A percentile compares a stretch with the other conserved stretches of the same genome.
phyloP scores from a whole-genome alignment of 37 sponge, comb jelly and placozoan species.

The Aphrocallistes beatrix region DNA sequence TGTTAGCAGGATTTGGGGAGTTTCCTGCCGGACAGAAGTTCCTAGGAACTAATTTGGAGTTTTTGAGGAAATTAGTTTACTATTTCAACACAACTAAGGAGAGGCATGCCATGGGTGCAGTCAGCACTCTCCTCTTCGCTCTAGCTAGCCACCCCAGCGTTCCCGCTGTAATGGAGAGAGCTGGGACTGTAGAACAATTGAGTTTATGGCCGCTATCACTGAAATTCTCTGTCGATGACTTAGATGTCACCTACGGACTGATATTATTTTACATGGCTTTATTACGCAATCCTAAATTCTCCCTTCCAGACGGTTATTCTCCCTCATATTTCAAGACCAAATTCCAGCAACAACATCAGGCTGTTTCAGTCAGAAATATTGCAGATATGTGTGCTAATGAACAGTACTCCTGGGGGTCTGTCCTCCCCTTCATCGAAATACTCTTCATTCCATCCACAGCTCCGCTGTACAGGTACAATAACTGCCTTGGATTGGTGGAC shows the following conservation, averaged over 20 bases:
- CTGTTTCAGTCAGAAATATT: not conserved
- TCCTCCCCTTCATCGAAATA: not conserved
- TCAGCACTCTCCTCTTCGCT: conserved; percentile 2
- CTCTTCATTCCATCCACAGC: not conserved
- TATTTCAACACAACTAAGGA: not conserved
- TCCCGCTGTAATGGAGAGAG: not conserved
- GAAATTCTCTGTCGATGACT: not conserved
- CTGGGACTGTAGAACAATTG: not conserved
- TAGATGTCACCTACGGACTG: not conserved
- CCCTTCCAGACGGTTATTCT: not conserved
- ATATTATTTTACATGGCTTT: conserved; percentile 3
- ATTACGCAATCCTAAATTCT: not conserved
- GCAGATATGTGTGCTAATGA: not conserved
- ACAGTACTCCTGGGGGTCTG: not conserved
- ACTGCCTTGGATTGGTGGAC: not conserved
- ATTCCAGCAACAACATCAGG: not conserved
- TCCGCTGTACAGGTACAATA: not conserved
- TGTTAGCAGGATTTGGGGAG: not conserved
- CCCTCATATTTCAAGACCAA: not conserved
- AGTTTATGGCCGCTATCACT: not conserved
- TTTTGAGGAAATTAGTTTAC: not conserved
- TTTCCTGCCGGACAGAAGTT: conserved; percentile 3
- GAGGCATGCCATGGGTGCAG: not conserved
- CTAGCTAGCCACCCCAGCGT: conserved; percentile 4
- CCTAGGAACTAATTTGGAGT: not conserved